These are phyloP conservation scores for Drosophila tani DNA, from an alignment of 1,140 invertebrate genomes.

Conservation along the genomic window DNA sequence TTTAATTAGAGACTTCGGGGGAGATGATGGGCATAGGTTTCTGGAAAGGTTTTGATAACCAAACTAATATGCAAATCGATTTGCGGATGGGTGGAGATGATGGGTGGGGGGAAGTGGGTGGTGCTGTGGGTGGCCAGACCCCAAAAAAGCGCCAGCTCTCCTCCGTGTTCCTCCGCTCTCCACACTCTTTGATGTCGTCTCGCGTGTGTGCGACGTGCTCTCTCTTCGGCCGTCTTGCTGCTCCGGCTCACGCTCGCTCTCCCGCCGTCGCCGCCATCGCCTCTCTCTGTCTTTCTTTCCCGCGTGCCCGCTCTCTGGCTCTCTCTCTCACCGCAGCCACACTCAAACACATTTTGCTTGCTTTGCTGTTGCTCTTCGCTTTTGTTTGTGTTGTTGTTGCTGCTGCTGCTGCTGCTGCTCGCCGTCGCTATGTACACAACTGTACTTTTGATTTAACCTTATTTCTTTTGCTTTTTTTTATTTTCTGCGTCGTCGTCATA, in stretches of 20 bases:
- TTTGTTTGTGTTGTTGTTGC: conserved; percentile 72
- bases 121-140: conserved; percentile 69
- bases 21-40: conserved; percentile 9
- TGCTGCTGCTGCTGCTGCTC: conserved; percentile 70
- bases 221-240: conserved; percentile 68
- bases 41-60: conserved; percentile 11
- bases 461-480: conserved; percentile 74
- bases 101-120: conserved; percentile 5
- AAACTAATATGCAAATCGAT: conserved; percentile 72
- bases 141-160: conserved; percentile 35
- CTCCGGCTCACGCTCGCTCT: conserved; percentile 41
- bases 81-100: conserved; percentile 25
- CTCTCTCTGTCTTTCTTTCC: conserved; percentile 31
- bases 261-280: conserved; percentile 34
- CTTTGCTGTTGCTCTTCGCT: conserved; percentile 61
- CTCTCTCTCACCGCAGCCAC: conserved; percentile 72
- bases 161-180: conserved; percentile 37
- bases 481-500: conserved; percentile 48
- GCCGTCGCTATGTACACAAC: conserved; percentile 81
- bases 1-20: neutral
- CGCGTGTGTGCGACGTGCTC: conserved; percentile 76
- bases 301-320: conserved; percentile 49
- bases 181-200: conserved; percentile 62
- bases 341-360: conserved; percentile 81
- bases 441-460: conserved; percentile 84